Base-by-base conservation (phyloP, 1,140 invertebrate species). In the Harlomillsia oculata region DNA sequence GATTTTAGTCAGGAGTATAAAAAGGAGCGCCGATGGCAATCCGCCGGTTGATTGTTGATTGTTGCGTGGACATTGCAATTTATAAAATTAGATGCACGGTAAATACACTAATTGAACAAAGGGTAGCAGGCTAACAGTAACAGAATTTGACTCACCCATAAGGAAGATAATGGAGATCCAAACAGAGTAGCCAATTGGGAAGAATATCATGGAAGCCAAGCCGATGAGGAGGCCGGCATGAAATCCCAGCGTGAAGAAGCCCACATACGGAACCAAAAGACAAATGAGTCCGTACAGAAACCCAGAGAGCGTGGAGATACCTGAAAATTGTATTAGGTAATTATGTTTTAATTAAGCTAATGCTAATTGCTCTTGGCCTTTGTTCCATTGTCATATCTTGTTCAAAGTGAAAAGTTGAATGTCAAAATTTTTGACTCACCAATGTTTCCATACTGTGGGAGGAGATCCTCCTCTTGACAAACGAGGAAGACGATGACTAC, bases 221-320 rank as follows among this genome's bases (percentile, higher is more conserved):
- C 78, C 81, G 8, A 80, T 70, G 26, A 87, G 72, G 11, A 85
- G 71, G 8, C 85, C 85, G 1, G 84, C 81, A 67, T 87, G 83
- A 63, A 89, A 81, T n/a, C 86, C 86, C 11, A 82, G 82, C 74
- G 87, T 81, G 69, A 89, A 88, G 11, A 89, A 77, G 20, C 86
- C 85, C 3, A 87, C 82, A 68, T 88, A 87, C 68, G 87, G 84
- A 29, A 89, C 84, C 53, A 88, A 73, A 82, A 82, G 81, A 1
- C 84, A 87, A 62, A 88, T 84, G 21, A 87, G 76, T 2, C 86
- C 86, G 63, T 86, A 85, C 5, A 89, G 70, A 16, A 87, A 70
- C 14, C 86, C 86, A 9, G 84, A 55, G 16, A 63, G 53, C 14
- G 57, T 50, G 41, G 56, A 56, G 34, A 61, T 57, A 26, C 50